Evolutionary conservation across 2,888 invertebrate genomes (phyloP), one percentile per base, ranked within the genome.

Genomic region (Heliconius erato): DNA sequence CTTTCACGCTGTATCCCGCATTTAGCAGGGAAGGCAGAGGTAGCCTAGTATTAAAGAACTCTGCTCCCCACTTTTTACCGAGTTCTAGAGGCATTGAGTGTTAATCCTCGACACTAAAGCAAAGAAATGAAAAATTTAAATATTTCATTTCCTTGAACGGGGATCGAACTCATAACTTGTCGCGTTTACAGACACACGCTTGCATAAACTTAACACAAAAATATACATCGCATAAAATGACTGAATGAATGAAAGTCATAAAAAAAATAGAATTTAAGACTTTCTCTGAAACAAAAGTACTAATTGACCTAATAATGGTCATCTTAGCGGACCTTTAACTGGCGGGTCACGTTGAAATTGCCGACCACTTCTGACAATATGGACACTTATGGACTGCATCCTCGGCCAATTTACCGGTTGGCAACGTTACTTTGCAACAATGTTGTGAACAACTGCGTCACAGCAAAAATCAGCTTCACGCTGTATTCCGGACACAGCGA

Each of bases 301-400:
- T 63, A 74, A 82, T 82, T 82, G 79, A 82, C 74, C 79, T 54
- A 44, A 65, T 54, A 44, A 65, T 54, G 72, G 44, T 40, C 82
- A 59, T 79, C 59, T 69, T 74, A 16, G 35, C 67, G 78, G 68
- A 74, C 79, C 79, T 82, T 74, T 74, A 82, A 79, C 82, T 74
- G 82, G 11, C 74, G 28, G 82, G 82, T 79, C 79, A 82, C 67
- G 71, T 79, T 82, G 35, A 35, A 79, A 82, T 82, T 82, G 82
- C 71, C 79, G 79, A 67, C 82, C 67, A 81, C 81, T 81, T 81
- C 81, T 76, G 68, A 81, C 81, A 81, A 81, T 81, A 28, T 59
- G 28, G 28, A 77, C 40, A 68, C 79, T 79, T 71, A 79, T 59
- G 79, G 79, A 69, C 68, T 74, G 79, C 82, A 82, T 79, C 79